Percentiles rank a stretch among this genome's conserved stretches.
phyloP scores from a whole-genome alignment of 1,140 invertebrate genomes.

The Zaprionus lachaisei region DNA sequence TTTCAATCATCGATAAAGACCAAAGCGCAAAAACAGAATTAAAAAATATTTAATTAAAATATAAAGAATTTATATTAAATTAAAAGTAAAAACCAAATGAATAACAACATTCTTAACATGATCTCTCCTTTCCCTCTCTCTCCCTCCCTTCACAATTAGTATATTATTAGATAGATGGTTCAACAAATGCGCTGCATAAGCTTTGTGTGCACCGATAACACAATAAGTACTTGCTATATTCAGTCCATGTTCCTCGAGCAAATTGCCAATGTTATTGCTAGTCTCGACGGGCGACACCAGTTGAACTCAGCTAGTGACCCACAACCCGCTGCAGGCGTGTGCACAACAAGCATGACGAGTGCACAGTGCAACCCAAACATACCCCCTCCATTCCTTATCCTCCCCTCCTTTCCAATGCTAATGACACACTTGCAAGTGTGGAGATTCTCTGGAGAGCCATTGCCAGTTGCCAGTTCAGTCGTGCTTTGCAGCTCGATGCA shows the following conservation, averaged over 20 bases:
- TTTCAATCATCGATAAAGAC: too few relatives aligned
- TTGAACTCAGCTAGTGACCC: conserved; percentile 30
- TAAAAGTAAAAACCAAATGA: not conserved
- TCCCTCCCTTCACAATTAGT: not conserved
- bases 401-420: not conserved
- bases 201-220: not conserved
- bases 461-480: conserved; percentile 24
- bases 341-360: conserved; percentile 4
- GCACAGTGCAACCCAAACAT: not conserved
- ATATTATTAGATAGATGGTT: not conserved
- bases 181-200: not conserved
- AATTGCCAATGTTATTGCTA: conserved; percentile 11
- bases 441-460: conserved; percentile 39
- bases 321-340: conserved; percentile 41
- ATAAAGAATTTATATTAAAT: not conserved
- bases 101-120: not conserved
- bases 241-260: conserved; percentile 1
- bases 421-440: conserved; percentile 36
- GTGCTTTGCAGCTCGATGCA: conserved; percentile 13
- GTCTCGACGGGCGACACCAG: conserved; percentile 8
- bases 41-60: not conserved
- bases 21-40: too few relatives aligned
- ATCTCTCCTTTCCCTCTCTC: not conserved
- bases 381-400: not conserved
- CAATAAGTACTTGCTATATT: not conserved